A percentile compares a stretch with the other conserved stretches of the same genome.
phyloP scores from a whole-genome alignment of 1,140 invertebrate species.

The Euwallacea fornicatus region DNA sequence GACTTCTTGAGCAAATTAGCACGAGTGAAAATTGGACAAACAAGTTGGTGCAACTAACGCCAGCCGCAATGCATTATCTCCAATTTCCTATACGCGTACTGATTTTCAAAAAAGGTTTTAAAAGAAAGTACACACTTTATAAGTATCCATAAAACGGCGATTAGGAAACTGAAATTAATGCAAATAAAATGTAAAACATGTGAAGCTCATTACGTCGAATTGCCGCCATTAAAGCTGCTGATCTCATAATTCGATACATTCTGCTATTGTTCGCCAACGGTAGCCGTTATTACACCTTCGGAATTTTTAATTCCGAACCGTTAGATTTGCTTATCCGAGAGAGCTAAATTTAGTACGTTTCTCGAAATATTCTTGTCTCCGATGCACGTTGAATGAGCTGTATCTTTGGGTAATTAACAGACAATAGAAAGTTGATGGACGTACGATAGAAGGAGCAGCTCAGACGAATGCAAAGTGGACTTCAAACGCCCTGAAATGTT shows the following conservation, averaged over 20 bases:
- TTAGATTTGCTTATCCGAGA: slow-evolving; percentile 8
- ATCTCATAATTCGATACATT: slow-evolving; percentile 42
- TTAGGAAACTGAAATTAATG: slow-evolving; percentile 44
- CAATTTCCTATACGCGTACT: slow-evolving; percentile 36
- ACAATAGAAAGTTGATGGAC: not conserved
- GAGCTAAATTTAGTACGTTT: slow-evolving; percentile 27
- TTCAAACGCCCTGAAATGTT: too few species aligned
- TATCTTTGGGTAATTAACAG: slow-evolving; percentile 10
- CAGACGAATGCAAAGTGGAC: too few species aligned
- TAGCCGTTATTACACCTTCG: slow-evolving; percentile 22
- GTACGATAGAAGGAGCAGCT: too few species aligned
- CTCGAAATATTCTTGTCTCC: slow-evolving; percentile 23
- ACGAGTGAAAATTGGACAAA: too few species aligned
- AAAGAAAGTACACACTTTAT: slow-evolving; percentile 42
- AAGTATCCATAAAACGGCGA: slow-evolving; percentile 39
- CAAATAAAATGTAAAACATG: slow-evolving; percentile 44
- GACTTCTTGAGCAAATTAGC: too few species aligned
- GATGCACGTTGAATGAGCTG: not conserved
- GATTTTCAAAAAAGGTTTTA: slow-evolving; percentile 33
- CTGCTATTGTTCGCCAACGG: slow-evolving; percentile 33
- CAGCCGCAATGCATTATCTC: slow-evolving; percentile 28
- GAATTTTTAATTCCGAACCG: slow-evolving; percentile 38
- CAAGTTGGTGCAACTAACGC: too few species aligned
- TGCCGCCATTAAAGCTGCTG: slow-evolving; percentile 34
- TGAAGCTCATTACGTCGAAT: slow-evolving; percentile 41